Percentiles rank a stretch among this genome's conserved stretches.
phyloP scores from a whole-genome alignment of 2,797 vertebrate genomes.

The Phataginus tetradactyla region DNA sequence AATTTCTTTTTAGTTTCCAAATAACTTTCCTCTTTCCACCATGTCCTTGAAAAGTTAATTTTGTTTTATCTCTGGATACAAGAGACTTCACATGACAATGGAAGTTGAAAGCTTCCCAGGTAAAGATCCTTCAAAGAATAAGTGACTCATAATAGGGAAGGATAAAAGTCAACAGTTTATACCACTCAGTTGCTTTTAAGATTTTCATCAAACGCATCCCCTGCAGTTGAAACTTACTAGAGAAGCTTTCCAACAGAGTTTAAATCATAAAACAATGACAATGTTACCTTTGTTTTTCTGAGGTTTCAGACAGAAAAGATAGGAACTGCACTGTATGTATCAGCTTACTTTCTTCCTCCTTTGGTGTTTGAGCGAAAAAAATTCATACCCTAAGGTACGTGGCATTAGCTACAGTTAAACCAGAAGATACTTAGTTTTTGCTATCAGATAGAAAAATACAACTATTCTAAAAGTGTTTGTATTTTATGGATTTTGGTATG shows the following conservation, averaged over 20 bases:
- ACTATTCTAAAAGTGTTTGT: constrained; percentile 32
- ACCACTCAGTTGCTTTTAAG: constrained; percentile 88
- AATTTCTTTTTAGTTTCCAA: constrained; percentile 78
- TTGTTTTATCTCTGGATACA: constrained; percentile 86
- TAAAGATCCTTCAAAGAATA: constrained; percentile 89
- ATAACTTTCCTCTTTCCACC: constrained; percentile 84
- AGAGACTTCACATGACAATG: constrained; percentile 85
- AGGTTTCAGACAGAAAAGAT: constrained; percentile 80
- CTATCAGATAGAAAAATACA: constrained; percentile 10
- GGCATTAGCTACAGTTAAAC: constrained; percentile 44
- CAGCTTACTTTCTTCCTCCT: constrained; percentile 71
- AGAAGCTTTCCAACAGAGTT: constrained; percentile 87
- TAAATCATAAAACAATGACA: constrained; percentile 88
- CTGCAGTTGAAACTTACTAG: constrained; percentile 86
- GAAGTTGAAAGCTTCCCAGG: constrained; percentile 88
- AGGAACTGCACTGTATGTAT: constrained; percentile 70
- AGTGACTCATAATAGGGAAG: constrained; percentile 85
- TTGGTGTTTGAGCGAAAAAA: constrained; percentile 18
- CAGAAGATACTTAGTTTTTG: constrained; percentile 22
- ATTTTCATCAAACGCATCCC: constrained; percentile 89
- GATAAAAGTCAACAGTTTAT: constrained; percentile 89
- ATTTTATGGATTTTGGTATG: constrained; percentile 37
- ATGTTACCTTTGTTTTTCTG: constrained; percentile 83
- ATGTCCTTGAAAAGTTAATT: constrained; percentile 89
- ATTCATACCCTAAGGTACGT: constrained; percentile 57